A percentile compares a stretch with the other conserved stretches of the same genome.
Conservation (phyloP, 2,113 vertebrate genomes). For the Todiramphus saurophagus region DNA sequence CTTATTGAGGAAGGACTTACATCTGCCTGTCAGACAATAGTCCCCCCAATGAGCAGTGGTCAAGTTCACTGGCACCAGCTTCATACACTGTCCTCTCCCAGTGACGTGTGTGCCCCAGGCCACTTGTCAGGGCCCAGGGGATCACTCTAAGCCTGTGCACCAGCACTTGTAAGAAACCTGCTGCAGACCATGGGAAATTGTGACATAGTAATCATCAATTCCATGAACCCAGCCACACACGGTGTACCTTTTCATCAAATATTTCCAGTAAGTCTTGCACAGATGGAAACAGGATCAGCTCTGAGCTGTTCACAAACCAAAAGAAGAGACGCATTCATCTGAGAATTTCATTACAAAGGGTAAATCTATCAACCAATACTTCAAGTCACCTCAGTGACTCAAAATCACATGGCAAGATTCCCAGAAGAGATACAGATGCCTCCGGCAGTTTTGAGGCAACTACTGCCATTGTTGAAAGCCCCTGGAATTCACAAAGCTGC, state of each 20-base stretch:
- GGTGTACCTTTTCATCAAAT: background rate
- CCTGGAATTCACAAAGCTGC: background rate
- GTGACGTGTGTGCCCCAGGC: fast-evolving
- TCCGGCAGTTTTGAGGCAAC: background rate
- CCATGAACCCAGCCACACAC: background rate
- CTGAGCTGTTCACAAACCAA: background rate
- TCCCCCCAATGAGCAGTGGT: fast-evolving
- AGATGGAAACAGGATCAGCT: background rate
- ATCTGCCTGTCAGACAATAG: background rate
- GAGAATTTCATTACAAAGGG: background rate
- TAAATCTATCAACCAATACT: background rate
- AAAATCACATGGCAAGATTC: background rate
- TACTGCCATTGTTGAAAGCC: background rate
- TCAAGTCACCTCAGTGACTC: background rate
- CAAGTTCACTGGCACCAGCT: background rate
- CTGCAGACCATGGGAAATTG: background rate
- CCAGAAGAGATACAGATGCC: background rate
- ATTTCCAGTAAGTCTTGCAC: background rate
- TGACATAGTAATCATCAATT: background rate
- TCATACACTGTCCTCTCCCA: fast-evolving
- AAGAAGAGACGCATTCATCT: background rate
- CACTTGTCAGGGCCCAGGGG: background rate
- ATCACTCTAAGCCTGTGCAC: background rate
- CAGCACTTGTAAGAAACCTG: background rate
- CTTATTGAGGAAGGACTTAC: background rate